Conservation (phyloP, 2,797 vertebrate genomes). For the Chelidonichthys spinosus region DNA sequence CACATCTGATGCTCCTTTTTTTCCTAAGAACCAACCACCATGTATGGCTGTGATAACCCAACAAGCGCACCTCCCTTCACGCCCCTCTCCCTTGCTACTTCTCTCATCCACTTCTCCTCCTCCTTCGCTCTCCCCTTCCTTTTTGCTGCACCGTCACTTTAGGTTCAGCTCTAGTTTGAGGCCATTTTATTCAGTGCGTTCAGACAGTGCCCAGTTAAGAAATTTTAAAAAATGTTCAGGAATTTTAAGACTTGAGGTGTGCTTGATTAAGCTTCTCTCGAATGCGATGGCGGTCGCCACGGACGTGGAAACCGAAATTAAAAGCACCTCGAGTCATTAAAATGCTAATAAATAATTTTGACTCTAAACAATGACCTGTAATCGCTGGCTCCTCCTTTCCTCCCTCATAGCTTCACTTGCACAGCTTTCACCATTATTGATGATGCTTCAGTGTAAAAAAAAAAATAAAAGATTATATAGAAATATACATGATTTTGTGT, state of each 20-base stretch:
- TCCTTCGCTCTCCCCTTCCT: conserved; percentile 44
- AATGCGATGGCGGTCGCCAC: conserved; percentile 50
- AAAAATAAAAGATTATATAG: not conserved
- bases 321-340: conserved; percentile 31
- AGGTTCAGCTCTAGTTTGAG: conserved; percentile 40
- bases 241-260: conserved; percentile 23
- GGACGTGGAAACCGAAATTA: conserved; percentile 48
- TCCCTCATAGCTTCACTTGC: conserved; percentile 35
- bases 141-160: conserved; percentile 22
- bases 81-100: conserved; percentile 56
- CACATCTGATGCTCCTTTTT: conserved; percentile 64
- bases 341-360: conserved; percentile 8
- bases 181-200: conserved; percentile 29
- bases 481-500: not conserved
- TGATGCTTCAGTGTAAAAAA: conserved; percentile 20
- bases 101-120: conserved; percentile 51
- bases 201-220: conserved; percentile 7
- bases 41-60: conserved; percentile 73
- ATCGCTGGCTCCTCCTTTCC: conserved; percentile 8
- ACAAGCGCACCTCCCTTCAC: conserved; percentile 61
- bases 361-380: conserved; percentile 30
- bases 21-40: conserved; percentile 54
- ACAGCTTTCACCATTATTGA: conserved; percentile 43
- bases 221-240: not conserved
- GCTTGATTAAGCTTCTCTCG: conserved; percentile 55